Conservation (phyloP, 2,113 vertebrate genomes). For the Cygnus buccinator region DNA sequence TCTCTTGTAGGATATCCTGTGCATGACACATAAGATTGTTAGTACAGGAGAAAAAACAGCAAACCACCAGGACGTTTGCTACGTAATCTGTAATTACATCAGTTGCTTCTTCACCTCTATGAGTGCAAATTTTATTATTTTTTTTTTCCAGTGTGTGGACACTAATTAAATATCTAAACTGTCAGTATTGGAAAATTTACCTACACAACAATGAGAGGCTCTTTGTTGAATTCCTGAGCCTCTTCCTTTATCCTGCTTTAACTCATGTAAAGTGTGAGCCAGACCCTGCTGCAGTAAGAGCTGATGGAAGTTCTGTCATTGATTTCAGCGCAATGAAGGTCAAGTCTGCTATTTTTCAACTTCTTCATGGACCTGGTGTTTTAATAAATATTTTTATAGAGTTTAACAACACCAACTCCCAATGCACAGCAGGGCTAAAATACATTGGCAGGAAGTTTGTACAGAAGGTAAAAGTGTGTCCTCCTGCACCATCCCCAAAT, state of each 20-base stretch:
- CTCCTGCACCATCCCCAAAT: neutral
- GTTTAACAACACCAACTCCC: neutral
- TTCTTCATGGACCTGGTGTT: neutral
- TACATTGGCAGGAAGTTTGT: conserved; percentile 9
- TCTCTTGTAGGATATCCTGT: conserved; percentile 31
- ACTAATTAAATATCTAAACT: neutral
- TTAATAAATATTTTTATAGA: conserved; percentile 16
- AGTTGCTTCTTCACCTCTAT: neutral
- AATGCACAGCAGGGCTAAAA: neutral
- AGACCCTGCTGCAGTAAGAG: neutral
- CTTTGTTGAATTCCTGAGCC: neutral
- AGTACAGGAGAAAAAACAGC: neutral
- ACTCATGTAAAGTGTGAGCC: neutral
- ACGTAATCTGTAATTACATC: neutral
- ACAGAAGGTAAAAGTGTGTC: conserved; percentile 2
- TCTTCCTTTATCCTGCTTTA: neutral
- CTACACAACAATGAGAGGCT: neutral
- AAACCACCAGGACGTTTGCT: rapidly evolving
- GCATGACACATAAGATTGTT: neutral
- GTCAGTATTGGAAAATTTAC: neutral
- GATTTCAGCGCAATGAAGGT: neutral
- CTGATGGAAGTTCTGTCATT: neutral
- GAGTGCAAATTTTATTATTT: neutral
- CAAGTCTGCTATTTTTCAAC: neutral
- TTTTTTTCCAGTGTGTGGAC: neutral